phyloP scores from a whole-genome alignment of 2,113 vertebrate genomes.

The Crotophaga sulcirostris region DNA sequence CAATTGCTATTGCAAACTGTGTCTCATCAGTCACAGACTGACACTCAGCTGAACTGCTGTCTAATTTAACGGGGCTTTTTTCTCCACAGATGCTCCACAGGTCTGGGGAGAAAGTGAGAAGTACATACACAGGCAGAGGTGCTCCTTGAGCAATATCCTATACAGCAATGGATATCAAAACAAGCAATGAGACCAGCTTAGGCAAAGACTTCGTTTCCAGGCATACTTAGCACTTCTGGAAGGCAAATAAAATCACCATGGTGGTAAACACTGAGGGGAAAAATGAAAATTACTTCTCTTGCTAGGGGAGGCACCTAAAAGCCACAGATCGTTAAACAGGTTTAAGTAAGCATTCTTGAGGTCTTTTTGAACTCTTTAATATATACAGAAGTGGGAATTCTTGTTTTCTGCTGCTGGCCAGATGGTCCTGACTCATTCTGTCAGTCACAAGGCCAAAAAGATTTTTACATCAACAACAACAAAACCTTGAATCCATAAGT shows the following conservation, averaged over 20 bases:
- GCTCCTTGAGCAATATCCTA: background rate
- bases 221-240: background rate
- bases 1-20: background rate
- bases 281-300: background rate
- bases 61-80: background rate
- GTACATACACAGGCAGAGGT: background rate
- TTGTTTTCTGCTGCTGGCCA: background rate
- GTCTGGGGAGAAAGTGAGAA: background rate
- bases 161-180: background rate
- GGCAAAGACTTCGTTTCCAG: background rate
- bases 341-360: constrained; percentile 29
- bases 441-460: background rate
- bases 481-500: background rate
- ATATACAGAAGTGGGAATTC: background rate
- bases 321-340: background rate
- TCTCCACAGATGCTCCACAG: background rate
- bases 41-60: background rate
- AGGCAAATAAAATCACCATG: background rate
- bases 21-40: background rate
- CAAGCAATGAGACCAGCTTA: background rate
- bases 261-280: background rate
- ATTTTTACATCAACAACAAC: constrained; percentile 13
- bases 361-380: background rate
- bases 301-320: background rate
- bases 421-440: constrained; percentile 42